Conservation (phyloP, 1,140 invertebrate species). For the Tetragnatha versicolor region DNA sequence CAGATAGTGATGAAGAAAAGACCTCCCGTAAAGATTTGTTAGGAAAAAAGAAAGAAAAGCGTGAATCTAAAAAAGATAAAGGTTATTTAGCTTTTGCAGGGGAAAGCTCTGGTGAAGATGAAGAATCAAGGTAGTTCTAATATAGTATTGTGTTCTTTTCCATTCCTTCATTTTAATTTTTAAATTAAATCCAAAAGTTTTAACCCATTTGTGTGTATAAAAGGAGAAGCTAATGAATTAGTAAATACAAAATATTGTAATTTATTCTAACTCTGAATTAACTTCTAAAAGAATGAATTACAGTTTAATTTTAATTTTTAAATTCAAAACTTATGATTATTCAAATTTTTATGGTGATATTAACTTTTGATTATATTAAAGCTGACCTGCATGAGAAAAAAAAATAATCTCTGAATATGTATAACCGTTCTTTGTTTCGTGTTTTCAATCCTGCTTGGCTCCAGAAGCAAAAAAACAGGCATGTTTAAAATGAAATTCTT, state of each 20-base stretch:
- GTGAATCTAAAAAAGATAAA: conserved; percentile 80
- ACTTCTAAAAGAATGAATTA: background rate
- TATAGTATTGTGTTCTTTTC: too few relatives aligned
- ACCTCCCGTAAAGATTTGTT: conserved; percentile 78
- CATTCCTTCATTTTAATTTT: too few relatives aligned
- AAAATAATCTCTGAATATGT: too few relatives aligned
- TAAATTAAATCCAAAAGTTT: background rate
- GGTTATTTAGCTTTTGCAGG: conserved; percentile 91
- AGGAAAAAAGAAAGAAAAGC: conserved; percentile 78
- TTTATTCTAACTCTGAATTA: background rate
- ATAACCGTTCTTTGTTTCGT: too few relatives aligned
- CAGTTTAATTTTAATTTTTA: background rate
- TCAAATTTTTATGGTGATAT: background rate
- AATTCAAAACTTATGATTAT: background rate
- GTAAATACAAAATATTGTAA: background rate
- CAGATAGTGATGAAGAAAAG: conserved; percentile 78
- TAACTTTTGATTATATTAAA: too few relatives aligned
- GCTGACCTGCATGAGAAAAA: too few relatives aligned
- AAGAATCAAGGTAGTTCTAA: conserved; percentile 82
- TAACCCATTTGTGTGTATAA: background rate
- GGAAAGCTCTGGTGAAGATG: conserved; percentile 90
- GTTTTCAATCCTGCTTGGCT: too few relatives aligned
- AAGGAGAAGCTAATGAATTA: background rate
- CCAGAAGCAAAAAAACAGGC: too few relatives aligned
- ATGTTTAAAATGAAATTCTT: too few relatives aligned